Conservation (phyloP, 2,113 vertebrate genomes). For the Phoxinus phoxinus region DNA sequence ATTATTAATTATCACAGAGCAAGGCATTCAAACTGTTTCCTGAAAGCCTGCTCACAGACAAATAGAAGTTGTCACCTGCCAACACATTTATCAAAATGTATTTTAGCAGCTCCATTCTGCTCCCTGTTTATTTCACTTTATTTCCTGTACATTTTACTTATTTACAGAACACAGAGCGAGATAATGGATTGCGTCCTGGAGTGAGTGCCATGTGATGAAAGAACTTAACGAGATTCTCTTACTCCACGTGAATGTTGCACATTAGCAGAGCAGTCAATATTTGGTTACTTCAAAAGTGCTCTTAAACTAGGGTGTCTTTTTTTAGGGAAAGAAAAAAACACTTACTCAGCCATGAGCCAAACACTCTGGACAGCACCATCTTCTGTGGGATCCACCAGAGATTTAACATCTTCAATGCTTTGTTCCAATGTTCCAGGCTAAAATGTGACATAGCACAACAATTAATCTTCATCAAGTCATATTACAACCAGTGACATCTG, state of each 20-base stretch:
- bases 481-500: background rate
- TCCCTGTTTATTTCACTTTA: conserved; percentile 51
- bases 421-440: conserved; percentile 82
- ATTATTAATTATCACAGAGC: conserved; percentile 70
- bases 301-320: background rate
- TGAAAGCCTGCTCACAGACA: conserved; percentile 63
- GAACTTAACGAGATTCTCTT: background rate
- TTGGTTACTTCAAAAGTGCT: background rate
- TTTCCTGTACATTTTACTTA: conserved; percentile 50
- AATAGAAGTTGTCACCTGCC: conserved; percentile 64
- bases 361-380: conserved; percentile 74
- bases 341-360: conserved; percentile 84
- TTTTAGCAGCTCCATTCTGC: conserved; percentile 59
- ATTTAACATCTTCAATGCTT: conserved; percentile 76
- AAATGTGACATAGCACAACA: conserved; percentile 40
- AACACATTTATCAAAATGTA: conserved; percentile 59
- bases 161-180: conserved; percentile 33
- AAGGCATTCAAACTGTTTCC: conserved; percentile 66
- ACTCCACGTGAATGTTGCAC: background rate
- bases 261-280: background rate
- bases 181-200: conserved; percentile 21
- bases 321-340: conserved; percentile 42
- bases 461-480: background rate
- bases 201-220: background rate
- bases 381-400: conserved; percentile 63